These are phyloP conservation scores for Paramormyrops kingsleyae DNA, from an alignment of 2,113 vertebrate species.

Conservation along the genomic window DNA sequence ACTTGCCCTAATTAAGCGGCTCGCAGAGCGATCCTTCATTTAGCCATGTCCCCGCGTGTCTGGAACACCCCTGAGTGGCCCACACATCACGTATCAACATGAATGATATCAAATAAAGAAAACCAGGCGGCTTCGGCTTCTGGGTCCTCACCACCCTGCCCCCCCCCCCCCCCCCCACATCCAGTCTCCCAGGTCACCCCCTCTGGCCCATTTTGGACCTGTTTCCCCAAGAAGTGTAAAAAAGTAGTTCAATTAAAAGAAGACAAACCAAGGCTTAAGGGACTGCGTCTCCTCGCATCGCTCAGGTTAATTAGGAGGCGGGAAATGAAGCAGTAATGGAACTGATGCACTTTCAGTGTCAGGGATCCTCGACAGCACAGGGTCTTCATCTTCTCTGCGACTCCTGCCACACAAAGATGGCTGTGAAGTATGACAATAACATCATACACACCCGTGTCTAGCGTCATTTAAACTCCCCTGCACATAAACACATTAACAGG, in stretches of 20 bases:
- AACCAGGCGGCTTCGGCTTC: background rate
- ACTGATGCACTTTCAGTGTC: conserved; percentile 68
- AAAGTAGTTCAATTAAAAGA: conserved; percentile 13
- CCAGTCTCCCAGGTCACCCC: background rate
- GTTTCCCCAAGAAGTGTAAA: conserved; percentile 5
- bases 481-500: background rate
- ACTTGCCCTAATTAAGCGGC: conserved; percentile 49
- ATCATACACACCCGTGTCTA: background rate
- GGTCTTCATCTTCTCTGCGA: conserved; percentile 60
- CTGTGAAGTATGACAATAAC: background rate
- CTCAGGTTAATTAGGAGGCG: conserved; percentile 64
- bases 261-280: conserved; percentile 55
- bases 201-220: background rate
- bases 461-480: background rate
- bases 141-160: background rate
- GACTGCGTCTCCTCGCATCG: conserved; percentile 60
- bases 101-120: conserved; percentile 11
- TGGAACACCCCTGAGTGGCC: background rate
- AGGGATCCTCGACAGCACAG: conserved; percentile 50
- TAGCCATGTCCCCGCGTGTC: conserved; percentile 7
- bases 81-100: background rate
- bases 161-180: background rate
- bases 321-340: conserved; percentile 64
- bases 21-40: conserved; percentile 37
- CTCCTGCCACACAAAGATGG: conserved; percentile 49